Conservation (phyloP, 2,888 invertebrate genomes). For the Mellilla xanthometata region DNA sequence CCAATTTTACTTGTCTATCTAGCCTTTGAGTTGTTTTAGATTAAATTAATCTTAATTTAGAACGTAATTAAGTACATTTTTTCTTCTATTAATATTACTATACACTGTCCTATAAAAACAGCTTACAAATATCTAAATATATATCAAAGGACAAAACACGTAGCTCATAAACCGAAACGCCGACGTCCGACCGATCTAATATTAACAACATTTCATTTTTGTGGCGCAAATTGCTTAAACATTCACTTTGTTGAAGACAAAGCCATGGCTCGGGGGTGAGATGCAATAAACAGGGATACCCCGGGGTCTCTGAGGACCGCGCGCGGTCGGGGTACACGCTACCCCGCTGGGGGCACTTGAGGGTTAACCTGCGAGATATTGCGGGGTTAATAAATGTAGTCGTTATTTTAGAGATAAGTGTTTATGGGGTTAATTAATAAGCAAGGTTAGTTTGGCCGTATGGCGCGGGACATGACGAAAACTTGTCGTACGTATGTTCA, state of each 20-base stretch:
- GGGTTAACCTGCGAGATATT: slow-evolving; percentile 45
- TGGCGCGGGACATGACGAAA: slow-evolving; percentile 11
- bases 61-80: too few species aligned
- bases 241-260: slow-evolving; percentile 60
- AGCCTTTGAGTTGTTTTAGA: too few species aligned
- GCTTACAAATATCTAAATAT: background rate
- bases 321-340: slow-evolving; percentile 48
- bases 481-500: slow-evolving; percentile 1
- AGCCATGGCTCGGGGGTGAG: slow-evolving; percentile 38
- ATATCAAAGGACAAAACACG: background rate
- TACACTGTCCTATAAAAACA: too few species aligned
- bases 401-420: slow-evolving; percentile 54
- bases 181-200: slow-evolving; percentile 2
- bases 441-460: slow-evolving; percentile 21
- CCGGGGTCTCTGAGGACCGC: slow-evolving; percentile 39
- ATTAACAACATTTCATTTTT: slow-evolving; percentile 41
- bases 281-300: slow-evolving; percentile 55
- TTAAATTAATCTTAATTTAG: too few species aligned
- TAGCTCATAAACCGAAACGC: background rate
- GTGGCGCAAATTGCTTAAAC: slow-evolving; percentile 61
- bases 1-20: too few species aligned
- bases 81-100: too few species aligned
- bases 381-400: slow-evolving; percentile 34
- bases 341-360: slow-evolving; percentile 72
- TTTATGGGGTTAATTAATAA: slow-evolving; percentile 37